phyloP scores from a whole-genome alignment of 2,113 vertebrate genomes.

The Alouatta palliata region DNA sequence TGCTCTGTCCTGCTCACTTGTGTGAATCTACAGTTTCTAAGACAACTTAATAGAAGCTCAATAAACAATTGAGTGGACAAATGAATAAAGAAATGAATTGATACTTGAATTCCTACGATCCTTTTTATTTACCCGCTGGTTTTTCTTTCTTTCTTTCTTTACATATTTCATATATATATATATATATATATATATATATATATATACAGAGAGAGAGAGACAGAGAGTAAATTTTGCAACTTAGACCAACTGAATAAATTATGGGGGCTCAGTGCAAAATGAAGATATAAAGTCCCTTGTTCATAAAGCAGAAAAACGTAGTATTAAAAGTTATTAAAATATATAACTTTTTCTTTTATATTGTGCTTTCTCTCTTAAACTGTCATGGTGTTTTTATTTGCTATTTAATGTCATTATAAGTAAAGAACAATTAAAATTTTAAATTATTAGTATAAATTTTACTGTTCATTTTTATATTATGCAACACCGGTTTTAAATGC shows the following conservation, averaged over 20 bases:
- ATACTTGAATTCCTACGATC: not conserved
- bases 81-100: not conserved
- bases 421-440: not conserved
- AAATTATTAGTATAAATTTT: not conserved
- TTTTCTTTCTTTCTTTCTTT: slow-evolving; percentile 11
- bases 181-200: not conserved
- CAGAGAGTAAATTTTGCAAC: not conserved
- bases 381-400: not conserved
- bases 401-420: not conserved
- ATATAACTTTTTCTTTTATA: not conserved
- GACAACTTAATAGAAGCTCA: not conserved
- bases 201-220: too few relatives aligned
- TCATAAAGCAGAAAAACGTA: not conserved
- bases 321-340: not conserved
- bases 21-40: not conserved
- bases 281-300: not conserved
- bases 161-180: not conserved
- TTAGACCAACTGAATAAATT: not conserved
- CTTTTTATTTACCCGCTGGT: not conserved
- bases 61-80: not conserved
- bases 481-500: not conserved
- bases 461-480: not conserved
- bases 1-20: not conserved
- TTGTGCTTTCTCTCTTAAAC: not conserved
- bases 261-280: not conserved